Evolutionary conservation across 2,797 vertebrate genomes (phyloP).

Genomic region (Lithobates sylvaticus): DNA sequence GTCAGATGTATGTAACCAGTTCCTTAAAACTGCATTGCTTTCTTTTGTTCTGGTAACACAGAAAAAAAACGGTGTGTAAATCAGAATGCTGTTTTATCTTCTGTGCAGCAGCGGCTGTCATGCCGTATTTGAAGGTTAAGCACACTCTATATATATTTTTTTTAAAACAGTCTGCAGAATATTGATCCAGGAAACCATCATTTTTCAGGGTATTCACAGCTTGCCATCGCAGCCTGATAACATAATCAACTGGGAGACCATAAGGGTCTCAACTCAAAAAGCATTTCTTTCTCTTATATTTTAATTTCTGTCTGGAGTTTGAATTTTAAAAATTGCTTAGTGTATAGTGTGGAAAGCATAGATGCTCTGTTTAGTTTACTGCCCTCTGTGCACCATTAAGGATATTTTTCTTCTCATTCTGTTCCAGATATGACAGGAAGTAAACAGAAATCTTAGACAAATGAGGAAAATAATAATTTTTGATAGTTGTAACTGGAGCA

Average conservation of each 20-base stretch:
- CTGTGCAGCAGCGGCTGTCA: background rate
- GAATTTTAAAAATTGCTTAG: background rate
- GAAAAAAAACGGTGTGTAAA: constrained; percentile 2
- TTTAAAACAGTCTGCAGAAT: background rate
- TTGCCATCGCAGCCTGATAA: background rate
- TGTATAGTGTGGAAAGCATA: too few species aligned
- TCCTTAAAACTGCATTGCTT: constrained; percentile 7
- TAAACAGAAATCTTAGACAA: too few species aligned
- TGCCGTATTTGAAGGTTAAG: constrained; percentile 19
- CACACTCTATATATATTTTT: background rate
- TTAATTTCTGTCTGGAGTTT: background rate
- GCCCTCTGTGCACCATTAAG: too few species aligned
- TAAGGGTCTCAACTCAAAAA: background rate
- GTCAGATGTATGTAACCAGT: constrained; percentile 28
- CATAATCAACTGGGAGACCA: background rate
- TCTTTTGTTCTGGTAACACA: constrained; percentile 36
- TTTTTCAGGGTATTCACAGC: background rate
- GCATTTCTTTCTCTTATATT: background rate
- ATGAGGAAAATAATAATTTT: too few species aligned
- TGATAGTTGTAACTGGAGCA: too few species aligned
- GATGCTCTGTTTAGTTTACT: too few species aligned
- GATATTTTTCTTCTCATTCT: too few species aligned
- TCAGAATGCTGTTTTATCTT: constrained; percentile 28
- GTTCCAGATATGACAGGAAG: too few species aligned
- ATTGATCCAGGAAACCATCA: background rate